Conservation (phyloP, 2,113 vertebrate genomes). For the Channa argus region DNA sequence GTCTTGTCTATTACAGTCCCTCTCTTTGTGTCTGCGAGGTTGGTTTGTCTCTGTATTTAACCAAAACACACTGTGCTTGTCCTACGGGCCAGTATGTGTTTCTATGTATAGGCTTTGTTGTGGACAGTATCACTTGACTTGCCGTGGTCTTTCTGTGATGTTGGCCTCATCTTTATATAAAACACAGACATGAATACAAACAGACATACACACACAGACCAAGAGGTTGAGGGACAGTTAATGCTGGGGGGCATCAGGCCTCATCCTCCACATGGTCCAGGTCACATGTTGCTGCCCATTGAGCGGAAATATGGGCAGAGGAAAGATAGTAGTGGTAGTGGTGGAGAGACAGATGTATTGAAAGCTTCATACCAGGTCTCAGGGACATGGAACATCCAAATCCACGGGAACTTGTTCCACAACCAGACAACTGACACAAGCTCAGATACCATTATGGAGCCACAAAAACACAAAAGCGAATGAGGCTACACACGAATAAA, state of each 20-base stretch:
- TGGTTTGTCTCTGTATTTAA: conserved; percentile 62
- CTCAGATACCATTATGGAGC: conserved; percentile 10
- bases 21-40: conserved; percentile 37
- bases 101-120: conserved; percentile 70
- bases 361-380: conserved; percentile 36
- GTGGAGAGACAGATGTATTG: conserved; percentile 3
- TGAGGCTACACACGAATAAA: conserved; percentile 14
- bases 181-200: conserved; percentile 29
- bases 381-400: conserved; percentile 41
- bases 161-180: conserved; percentile 59
- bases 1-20: conserved; percentile 37
- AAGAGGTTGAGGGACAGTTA: conserved; percentile 45
- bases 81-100: conserved; percentile 57
- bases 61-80: conserved; percentile 62
- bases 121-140: conserved; percentile 61
- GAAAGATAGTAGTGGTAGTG: conserved; percentile 5
- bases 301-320: conserved; percentile 43
- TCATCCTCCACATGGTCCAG: conserved; percentile 38
- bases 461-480: conserved; percentile 41
- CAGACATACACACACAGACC: conserved; percentile 22
- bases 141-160: conserved; percentile 47
- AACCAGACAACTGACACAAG: conserved; percentile 16
- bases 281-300: conserved; percentile 63
- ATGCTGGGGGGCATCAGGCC: conserved; percentile 30
- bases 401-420: conserved; percentile 24